phyloP scores from a whole-genome alignment of 1,140 invertebrate genomes.

The Drosophila baimaii region DNA sequence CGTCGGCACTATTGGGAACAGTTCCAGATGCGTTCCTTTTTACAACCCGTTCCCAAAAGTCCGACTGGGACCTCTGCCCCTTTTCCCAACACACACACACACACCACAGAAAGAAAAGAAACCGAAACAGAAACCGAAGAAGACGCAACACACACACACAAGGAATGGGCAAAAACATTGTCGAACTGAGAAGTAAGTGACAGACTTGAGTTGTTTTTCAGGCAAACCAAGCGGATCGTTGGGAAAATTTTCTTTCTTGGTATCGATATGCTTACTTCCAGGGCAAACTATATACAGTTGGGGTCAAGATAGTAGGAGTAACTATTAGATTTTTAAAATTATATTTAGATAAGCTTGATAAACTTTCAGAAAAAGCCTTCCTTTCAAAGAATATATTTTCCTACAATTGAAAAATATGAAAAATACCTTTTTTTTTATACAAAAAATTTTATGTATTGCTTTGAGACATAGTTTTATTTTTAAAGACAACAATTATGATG shows the following conservation, averaged over 20 bases:
- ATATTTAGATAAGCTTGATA: no score
- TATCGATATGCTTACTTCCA: slow-evolving; percentile 44
- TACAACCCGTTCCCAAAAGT: no score
- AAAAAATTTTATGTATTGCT: neutral
- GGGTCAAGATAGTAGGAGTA: neutral
- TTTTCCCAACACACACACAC: slow-evolving; percentile 10
- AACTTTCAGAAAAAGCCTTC: no score
- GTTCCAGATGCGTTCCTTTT: no score
- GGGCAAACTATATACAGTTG: neutral
- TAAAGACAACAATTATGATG: neutral
- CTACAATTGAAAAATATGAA: no score
- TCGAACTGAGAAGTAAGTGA: slow-evolving; percentile 53
- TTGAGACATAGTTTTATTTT: neutral
- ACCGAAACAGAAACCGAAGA: slow-evolving; percentile 34
- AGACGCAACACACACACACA: slow-evolving; percentile 33
- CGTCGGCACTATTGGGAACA: no score
- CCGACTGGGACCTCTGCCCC: slow-evolving; percentile 10
- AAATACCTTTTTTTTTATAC: no score
- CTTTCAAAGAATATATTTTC: neutral
- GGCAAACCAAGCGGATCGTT: slow-evolving; percentile 67
- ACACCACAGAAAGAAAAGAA: slow-evolving; percentile 25
- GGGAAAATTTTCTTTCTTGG: slow-evolving; percentile 68
- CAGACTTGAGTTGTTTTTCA: slow-evolving; percentile 41
- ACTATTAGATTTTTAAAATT: no score
- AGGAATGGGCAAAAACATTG: slow-evolving; percentile 72